These are phyloP conservation scores for Tetrax tetrax DNA, from an alignment of 2,113 vertebrate genomes.

Conservation along the genomic window DNA sequence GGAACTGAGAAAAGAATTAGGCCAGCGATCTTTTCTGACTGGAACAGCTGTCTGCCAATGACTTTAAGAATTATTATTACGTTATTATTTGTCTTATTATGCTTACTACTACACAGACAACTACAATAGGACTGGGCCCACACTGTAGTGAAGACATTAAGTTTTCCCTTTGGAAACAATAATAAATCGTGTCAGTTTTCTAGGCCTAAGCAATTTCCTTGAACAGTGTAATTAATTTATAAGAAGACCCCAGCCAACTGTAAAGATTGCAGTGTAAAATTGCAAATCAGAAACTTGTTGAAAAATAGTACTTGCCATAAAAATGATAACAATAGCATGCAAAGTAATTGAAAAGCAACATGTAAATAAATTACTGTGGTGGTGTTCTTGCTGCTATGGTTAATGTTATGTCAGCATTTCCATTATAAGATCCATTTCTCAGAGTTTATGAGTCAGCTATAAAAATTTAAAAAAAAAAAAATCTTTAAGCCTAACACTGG, in stretches of 20 bases:
- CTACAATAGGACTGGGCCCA: not conserved
- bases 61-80: constrained; percentile 18
- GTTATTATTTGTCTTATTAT: constrained; percentile 29
- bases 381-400: constrained; percentile 19
- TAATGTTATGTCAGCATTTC: constrained; percentile 65
- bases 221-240: constrained; percentile 65
- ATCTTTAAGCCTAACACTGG: not conserved
- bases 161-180: constrained; percentile 26
- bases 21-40: not conserved
- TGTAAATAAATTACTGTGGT: constrained; percentile 54
- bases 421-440: constrained; percentile 41
- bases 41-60: not conserved
- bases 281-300: constrained; percentile 56
- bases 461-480: constrained; percentile 3
- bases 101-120: not conserved
- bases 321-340: constrained; percentile 64
- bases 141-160: not conserved
- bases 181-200: constrained; percentile 59
- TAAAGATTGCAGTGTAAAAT: constrained; percentile 54
- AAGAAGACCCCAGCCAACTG: constrained; percentile 40
- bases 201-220: constrained; percentile 55
- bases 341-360: constrained; percentile 64
- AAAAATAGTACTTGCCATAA: constrained; percentile 67
- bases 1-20: constrained; percentile 5
- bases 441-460: constrained; percentile 34